A percentile compares a stretch with the other conserved stretches of the same genome.
phyloP scores from a whole-genome alignment of 2,888 invertebrate genomes.

The Allacma fusca region DNA sequence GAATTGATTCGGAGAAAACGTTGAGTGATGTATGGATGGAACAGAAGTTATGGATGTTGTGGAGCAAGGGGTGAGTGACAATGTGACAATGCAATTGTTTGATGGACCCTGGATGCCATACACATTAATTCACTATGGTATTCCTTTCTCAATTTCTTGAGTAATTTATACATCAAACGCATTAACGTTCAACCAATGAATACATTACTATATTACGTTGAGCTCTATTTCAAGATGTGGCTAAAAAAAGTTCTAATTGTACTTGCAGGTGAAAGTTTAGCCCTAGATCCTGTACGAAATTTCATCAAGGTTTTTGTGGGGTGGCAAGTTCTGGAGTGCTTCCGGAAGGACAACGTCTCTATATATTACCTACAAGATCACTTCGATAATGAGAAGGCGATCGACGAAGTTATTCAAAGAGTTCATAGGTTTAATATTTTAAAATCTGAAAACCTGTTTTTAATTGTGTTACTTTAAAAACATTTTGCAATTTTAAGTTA shows the following conservation, averaged over 20 bases:
- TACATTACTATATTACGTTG: no score
- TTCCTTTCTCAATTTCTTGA: no score
- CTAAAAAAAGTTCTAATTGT: no score
- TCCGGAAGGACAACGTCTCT: conserved; percentile 64
- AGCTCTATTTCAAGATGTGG: no score
- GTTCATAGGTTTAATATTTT: conserved; percentile 54
- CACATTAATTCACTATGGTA: conserved; percentile 73
- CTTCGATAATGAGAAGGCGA: conserved; percentile 63
- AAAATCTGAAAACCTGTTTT: background rate
- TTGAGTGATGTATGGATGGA: conserved; percentile 80
- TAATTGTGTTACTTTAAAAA: no score
- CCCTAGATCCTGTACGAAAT: conserved; percentile 85
- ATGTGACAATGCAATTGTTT: conserved; percentile 65
- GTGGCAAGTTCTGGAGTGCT: conserved; percentile 78
- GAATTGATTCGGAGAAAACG: conserved; percentile 68
- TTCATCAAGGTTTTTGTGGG: conserved; percentile 82
- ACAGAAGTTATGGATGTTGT: conserved; percentile 76
- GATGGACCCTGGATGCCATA: conserved; percentile 76
- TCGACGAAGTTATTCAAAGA: conserved; percentile 54
- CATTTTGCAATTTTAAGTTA: no score
- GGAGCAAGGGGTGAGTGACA: conserved; percentile 71
- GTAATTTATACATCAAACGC: no score
- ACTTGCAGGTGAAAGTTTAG: conserved; percentile 85
- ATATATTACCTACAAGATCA: conserved; percentile 66
- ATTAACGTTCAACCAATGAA: no score